Conservation (phyloP, 35 echinoderm and acorn worm species). For the Ptychodera flava region DNA sequence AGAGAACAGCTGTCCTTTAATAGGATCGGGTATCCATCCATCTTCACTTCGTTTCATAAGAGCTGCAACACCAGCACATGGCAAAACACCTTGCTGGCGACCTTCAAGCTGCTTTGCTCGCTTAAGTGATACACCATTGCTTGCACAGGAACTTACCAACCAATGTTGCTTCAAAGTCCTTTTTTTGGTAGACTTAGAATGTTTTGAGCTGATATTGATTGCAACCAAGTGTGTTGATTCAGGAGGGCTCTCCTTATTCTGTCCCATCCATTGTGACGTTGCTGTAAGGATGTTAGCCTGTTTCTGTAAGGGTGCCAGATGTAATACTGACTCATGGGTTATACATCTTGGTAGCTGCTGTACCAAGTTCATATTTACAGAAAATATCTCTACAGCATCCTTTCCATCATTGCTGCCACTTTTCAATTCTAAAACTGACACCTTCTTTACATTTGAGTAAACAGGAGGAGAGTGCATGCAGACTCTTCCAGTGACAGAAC, state of each 20-base stretch:
- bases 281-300: neutral
- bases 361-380: neutral
- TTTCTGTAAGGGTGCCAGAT: too few species aligned
- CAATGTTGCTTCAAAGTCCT: too few species aligned
- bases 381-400: neutral
- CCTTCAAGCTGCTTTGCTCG: too few species aligned
- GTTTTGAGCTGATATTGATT: neutral
- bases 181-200: neutral
- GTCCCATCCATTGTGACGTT: neutral
- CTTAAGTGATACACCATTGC: too few species aligned
- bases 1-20: too few species aligned
- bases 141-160: too few species aligned
- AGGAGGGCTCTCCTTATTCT: neutral
- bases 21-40: too few species aligned
- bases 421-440: constrained; percentile 27
- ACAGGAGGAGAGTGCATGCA: constrained; percentile 39
- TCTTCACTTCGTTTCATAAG: too few species aligned
- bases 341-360: neutral
- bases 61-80: too few species aligned
- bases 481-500: constrained; percentile 19
- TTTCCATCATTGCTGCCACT: neutral
- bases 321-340: too few species aligned
- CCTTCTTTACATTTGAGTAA: constrained; percentile 64
- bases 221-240: neutral
- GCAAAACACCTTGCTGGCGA: too few species aligned